Conservation (phyloP, 2,113 vertebrate species). For the Glaucidium brasilianum region DNA sequence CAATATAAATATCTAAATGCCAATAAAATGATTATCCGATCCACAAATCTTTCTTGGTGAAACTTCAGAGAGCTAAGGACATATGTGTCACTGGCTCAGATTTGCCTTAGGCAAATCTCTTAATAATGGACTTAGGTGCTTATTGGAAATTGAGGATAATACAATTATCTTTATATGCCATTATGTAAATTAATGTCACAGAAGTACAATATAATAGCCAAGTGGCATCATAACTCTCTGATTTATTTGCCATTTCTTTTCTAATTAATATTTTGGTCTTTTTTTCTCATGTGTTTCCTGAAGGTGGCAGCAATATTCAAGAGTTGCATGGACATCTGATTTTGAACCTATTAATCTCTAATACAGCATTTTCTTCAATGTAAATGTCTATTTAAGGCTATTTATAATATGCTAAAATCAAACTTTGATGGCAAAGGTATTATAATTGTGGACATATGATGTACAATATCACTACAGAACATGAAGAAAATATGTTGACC, state of each 20-base stretch:
- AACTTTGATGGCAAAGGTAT: background rate
- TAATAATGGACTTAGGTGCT: background rate
- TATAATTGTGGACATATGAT: background rate
- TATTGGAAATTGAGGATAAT: background rate
- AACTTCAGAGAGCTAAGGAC: background rate
- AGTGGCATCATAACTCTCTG: background rate
- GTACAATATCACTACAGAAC: background rate
- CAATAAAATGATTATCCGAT: background rate
- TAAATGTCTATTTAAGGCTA: background rate
- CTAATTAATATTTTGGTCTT: background rate
- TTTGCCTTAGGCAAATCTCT: background rate
- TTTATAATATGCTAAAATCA: background rate
- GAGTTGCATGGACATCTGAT: background rate
- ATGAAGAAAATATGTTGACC: background rate
- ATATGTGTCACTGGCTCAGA: background rate
- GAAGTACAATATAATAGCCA: background rate
- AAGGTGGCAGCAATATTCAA: constrained; percentile 63
- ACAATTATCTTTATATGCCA: background rate
- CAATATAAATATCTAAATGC: background rate
- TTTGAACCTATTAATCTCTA: background rate
- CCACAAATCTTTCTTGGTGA: background rate
- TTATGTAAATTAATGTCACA: background rate
- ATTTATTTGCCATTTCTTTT: background rate
- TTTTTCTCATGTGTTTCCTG: constrained; percentile 34
- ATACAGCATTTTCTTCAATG: background rate